A percentile compares a stretch with the other conserved stretches of the same genome.
Evolutionary conservation across 2,797 vertebrate genomes (phyloP).

Genomic region (Rhabdophis nuchalis): DNA sequence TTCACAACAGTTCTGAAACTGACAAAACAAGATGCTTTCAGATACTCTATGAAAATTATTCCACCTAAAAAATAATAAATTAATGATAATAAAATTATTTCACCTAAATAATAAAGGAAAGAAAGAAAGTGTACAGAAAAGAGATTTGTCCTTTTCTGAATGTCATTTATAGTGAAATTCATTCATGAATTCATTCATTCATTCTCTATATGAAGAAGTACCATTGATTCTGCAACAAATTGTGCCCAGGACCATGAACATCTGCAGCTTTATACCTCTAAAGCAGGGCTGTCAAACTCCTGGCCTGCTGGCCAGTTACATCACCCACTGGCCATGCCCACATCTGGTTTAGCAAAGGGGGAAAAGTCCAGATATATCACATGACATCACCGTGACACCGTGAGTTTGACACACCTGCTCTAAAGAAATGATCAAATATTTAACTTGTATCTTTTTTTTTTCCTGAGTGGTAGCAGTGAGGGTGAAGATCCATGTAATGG

Average conservation of each 20-base stretch:
- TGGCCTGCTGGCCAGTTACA: too few species aligned
- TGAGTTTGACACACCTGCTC: not conserved
- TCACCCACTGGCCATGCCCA: too few species aligned
- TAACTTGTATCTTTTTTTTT: not conserved
- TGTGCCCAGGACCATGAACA: not conserved
- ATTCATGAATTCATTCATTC: not conserved
- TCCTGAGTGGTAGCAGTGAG: not conserved
- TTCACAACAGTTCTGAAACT: constrained; percentile 30
- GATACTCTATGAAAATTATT: not conserved
- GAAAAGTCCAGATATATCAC: too few species aligned
- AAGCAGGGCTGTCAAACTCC: not conserved
- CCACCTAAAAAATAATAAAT: constrained; percentile 29
- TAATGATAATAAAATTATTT: not conserved
- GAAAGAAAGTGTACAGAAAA: not conserved
- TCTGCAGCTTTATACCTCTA: not conserved
- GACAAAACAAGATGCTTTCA: constrained; percentile 40
- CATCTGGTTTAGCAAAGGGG: too few species aligned
- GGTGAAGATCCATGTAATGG: not conserved
- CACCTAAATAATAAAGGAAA: constrained; percentile 29
- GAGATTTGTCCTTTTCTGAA: not conserved
- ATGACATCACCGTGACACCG: accelerated
- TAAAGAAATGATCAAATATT: not conserved
- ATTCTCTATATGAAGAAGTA: not conserved
- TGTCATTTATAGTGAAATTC: not conserved
- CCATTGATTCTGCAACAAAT: not conserved